Evolutionary conservation across 2,888 invertebrate species (phyloP), one percentile per base, ranked within the genome.

Genomic region (Ryuthela nishihirai): DNA sequence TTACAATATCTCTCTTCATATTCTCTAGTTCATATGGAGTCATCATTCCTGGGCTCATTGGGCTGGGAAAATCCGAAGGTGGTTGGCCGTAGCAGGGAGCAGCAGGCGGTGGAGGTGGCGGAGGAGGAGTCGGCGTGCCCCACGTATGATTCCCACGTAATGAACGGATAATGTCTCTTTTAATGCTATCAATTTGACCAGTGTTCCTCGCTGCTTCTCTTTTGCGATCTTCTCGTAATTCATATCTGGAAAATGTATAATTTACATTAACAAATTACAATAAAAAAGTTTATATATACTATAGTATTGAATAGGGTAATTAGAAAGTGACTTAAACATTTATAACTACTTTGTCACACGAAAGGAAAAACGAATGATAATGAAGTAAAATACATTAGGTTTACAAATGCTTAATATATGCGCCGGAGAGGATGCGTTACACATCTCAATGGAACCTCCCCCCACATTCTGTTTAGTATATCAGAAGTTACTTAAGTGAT

Each of bases 191-290:
- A 62, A 79, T 73, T 56, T 78, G 75, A 17, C 72, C 72, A 5
- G 75, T 73, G 10, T 75, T 72, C n/a, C 76, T 68, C 2, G 72
- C 72, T 4, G 75, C 71, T 66, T 78, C 79, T 29, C 75, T 69
- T 53, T 77, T 75, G 12, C 78, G 68, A 66, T 80, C 79, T 60
- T 79, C 79, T 12, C 78, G 72, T 24, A 79, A 70, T 62, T 79
- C 79, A 64, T 76, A 79, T 65, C 78, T 75, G 65, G 6, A 34
- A 29, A 41, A 9, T 9, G 12, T 29, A 29, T 9, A 29, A 29
- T 9, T 9, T 9, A 29, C 7, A 29, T 29, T 7, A 12, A 9
- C 7, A 12, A 29, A 29, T 12, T 29, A 29, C 7, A 9, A 9
- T 29, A 9, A 12, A 9, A 9, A 29, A 29, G 12, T 7, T 9